phyloP scores from a whole-genome alignment of 1,140 invertebrate species.

The Ceratitis capitata region DNA sequence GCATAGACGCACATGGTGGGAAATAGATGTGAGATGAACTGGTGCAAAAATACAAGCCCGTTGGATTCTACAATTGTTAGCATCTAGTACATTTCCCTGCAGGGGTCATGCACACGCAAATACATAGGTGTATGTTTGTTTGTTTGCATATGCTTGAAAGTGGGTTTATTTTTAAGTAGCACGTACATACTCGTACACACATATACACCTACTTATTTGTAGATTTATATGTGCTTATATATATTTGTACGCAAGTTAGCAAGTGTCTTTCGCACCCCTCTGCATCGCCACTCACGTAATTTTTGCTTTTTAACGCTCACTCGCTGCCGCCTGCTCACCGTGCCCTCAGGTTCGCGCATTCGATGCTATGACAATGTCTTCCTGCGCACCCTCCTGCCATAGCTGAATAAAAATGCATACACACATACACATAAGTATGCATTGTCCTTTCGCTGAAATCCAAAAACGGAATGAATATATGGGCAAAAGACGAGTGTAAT shows the following conservation, averaged over 20 bases:
- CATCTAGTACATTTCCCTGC: no score
- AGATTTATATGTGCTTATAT: not conserved
- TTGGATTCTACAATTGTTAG: no score
- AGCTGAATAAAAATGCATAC: not conserved
- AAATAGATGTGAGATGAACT: no score
- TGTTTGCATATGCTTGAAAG: not conserved
- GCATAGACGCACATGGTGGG: no score
- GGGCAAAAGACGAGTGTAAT: not conserved
- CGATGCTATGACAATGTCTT: not conserved
- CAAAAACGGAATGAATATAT: conserved; percentile 7
- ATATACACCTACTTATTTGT: not conserved
- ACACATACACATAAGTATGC: not conserved
- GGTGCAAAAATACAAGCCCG: no score
- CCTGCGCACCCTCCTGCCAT: not conserved
- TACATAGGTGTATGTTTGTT: not conserved
- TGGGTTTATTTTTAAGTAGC: not conserved
- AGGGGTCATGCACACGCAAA: no score
- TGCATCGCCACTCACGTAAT: not conserved
- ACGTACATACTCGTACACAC: not conserved
- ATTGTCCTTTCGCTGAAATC: not conserved
- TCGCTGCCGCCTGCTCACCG: not conserved
- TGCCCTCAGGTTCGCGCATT: not conserved
- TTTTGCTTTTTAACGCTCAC: conserved; percentile 2
- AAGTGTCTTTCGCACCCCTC: no score
- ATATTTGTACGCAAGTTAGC: no score